Base-by-base conservation (phyloP, 2,888 invertebrate genomes). In the Eilema sororculum region DNA sequence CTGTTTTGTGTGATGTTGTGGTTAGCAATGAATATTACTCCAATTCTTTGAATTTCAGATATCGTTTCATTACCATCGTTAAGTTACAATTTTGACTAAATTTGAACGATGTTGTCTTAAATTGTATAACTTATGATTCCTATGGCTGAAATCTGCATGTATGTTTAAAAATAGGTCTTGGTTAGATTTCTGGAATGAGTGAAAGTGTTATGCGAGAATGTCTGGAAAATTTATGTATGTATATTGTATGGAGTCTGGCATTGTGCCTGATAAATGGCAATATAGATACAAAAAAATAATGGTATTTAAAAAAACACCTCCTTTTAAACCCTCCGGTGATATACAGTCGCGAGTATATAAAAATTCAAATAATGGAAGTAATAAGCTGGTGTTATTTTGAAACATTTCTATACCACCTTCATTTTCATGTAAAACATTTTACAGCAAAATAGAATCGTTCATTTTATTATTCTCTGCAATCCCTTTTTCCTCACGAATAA, bases 401-500 rank as follows among this genome's bases (percentile, higher is more conserved):
- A 62, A 25, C 20, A 62, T 62, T 62, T 62, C 3, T 28, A 28
- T 63, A 63, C 6, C 16, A 62, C 25, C 46, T n/a, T 28, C n/a
- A 57, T 65, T 57, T 65, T 56, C 56, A 3, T 33, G 28, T 57
- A 28, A 30, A 56, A 16, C 16, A 33, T 22, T 52, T 52, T 52
- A 52, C n/a, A 52, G n/a, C n/a, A n/a, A 52, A 65, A 33, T 25
- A 56, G 20, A 58, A 58, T 58, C 58, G 20, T 37, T 33, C 58
- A 30, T 58, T 58, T 58, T 61, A 67, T 67, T 61, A 30, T 61
- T 62, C 22, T 24, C 24, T 41, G 59, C 25, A 63, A 68, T 46
- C n/a, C 71, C 59, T 69, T 65, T 61, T 76, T 75, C 73, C 78
- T 78, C 68, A 78, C 79, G 63, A 76, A 76, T 71, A 60, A 71